Percentiles rank a stretch among this genome's conserved stretches.
Evolutionary conservation across 2,888 invertebrate genomes (phyloP).

Genomic region (Bhutanitis thaidina): DNA sequence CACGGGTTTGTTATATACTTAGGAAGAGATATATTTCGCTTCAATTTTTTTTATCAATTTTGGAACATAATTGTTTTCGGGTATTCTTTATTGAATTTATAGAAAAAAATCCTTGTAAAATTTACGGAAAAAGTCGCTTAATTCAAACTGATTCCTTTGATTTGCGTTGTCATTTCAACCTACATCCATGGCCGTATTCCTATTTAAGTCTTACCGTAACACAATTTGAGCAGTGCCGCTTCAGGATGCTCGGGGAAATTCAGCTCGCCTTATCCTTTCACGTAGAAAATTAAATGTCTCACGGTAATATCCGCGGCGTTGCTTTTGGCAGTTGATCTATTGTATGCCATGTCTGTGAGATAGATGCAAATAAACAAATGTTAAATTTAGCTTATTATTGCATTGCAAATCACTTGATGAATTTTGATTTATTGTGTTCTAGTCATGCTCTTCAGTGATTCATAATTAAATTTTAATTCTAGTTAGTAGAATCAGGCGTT

Average conservation of each 20-base stretch:
- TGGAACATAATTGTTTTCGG: no score
- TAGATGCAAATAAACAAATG: slow-evolving; percentile 32
- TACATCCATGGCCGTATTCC: slow-evolving; percentile 30
- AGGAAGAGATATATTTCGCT: no score
- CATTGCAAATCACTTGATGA: slow-evolving; percentile 8
- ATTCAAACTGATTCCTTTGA: slow-evolving; percentile 17
- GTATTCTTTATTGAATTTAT: no score
- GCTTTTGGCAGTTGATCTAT: slow-evolving; percentile 73
- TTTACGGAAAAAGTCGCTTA: background rate
- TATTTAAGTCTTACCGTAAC: slow-evolving; percentile 55
- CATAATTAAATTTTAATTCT: no score
- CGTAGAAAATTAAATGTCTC: slow-evolving; percentile 80
- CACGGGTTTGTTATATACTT: no score
- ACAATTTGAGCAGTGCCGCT: slow-evolving; percentile 54
- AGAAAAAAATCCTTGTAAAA: background rate
- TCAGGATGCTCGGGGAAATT: slow-evolving; percentile 62
- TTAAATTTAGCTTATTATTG: slow-evolving; percentile 27
- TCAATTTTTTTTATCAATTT: no score
- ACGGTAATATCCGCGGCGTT: slow-evolving; percentile 68
- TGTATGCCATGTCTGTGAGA: slow-evolving; percentile 35
- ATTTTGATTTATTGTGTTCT: slow-evolving; percentile 1
- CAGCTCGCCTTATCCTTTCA: slow-evolving; percentile 74
- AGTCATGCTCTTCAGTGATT: background rate
- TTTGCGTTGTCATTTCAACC: slow-evolving; percentile 18
- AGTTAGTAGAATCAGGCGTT: no score